Evolutionary conservation across 2,113 vertebrate genomes (phyloP).

Genomic region (Microtus oregoni): DNA sequence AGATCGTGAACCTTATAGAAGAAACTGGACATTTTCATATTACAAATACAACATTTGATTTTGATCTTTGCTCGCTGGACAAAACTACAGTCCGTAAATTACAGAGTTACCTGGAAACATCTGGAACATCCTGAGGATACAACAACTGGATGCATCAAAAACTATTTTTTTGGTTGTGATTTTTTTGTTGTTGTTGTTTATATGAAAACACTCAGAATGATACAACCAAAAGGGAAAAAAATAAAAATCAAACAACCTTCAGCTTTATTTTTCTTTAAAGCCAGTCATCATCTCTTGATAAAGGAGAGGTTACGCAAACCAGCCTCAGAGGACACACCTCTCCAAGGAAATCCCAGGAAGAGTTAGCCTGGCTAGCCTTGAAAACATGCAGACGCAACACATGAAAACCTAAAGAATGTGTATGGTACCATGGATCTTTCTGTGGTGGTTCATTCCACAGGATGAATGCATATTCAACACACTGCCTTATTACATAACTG

Average conservation of each 20-base stretch:
- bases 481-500: constrained; percentile 95
- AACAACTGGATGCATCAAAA: constrained; percentile 87
- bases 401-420: constrained; percentile 93
- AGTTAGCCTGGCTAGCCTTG: constrained; percentile 95
- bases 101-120: constrained; percentile 97
- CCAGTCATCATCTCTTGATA: constrained; percentile 87
- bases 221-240: constrained; percentile 83
- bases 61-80: constrained; percentile 99
- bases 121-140: constrained; percentile 93
- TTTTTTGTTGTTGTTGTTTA: constrained; percentile 81
- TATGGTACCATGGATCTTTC: constrained; percentile 90
- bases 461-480: constrained; percentile 93
- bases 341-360: constrained; percentile 89
- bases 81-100: constrained; percentile 98
- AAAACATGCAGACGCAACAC: constrained; percentile 86
- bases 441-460: constrained; percentile 90
- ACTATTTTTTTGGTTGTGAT: constrained; percentile 78
- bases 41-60: constrained; percentile 99
- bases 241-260: constrained; percentile 83
- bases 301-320: constrained; percentile 84
- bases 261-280: constrained; percentile 89
- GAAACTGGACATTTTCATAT: constrained; percentile 99
- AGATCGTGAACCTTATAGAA: constrained; percentile 99
- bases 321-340: constrained; percentile 88
- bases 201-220: constrained; percentile 86